Evolutionary conservation across 2,797 vertebrate genomes (phyloP).

Genomic region (Hyperoplus lanceolatus): DNA sequence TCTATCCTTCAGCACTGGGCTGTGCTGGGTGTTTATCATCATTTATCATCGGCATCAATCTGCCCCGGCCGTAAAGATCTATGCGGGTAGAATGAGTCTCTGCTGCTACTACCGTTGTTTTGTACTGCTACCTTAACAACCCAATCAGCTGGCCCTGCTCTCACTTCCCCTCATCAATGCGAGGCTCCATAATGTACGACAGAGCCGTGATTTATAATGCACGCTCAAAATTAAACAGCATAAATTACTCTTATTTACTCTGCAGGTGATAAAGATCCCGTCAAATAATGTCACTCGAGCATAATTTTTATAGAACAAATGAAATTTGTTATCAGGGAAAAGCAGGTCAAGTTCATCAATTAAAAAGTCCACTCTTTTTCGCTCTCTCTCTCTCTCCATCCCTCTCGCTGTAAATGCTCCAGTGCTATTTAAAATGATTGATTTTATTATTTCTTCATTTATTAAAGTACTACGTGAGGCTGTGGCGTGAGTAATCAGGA

Average conservation of each 20-base stretch:
- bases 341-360: constrained; percentile 89
- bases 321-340: constrained; percentile 89
- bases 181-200: constrained; percentile 79
- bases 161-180: constrained; percentile 83
- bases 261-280: constrained; percentile 88
- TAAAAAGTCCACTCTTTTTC: constrained; percentile 80
- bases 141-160: constrained; percentile 73
- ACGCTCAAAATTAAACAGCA: constrained; percentile 86
- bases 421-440: constrained; percentile 86
- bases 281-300: constrained; percentile 89
- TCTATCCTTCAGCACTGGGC: constrained; percentile 73
- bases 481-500: constrained; percentile 83
- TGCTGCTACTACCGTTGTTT: constrained; percentile 70
- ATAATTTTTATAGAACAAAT: constrained; percentile 90
- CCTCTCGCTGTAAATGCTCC: constrained; percentile 74
- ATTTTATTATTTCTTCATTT: constrained; percentile 88
- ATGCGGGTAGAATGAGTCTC: constrained; percentile 72
- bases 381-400: constrained; percentile 12
- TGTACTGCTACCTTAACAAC: constrained; percentile 75
- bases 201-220: constrained; percentile 84
- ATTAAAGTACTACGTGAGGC: constrained; percentile 84
- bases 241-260: constrained; percentile 91
- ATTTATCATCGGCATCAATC: constrained; percentile 77
- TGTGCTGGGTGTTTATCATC: constrained; percentile 74
- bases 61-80: constrained; percentile 65